Evolutionary conservation across 2,113 vertebrate genomes (phyloP), one percentile per base, ranked within the genome.

Genomic region (Gulo gulo): DNA sequence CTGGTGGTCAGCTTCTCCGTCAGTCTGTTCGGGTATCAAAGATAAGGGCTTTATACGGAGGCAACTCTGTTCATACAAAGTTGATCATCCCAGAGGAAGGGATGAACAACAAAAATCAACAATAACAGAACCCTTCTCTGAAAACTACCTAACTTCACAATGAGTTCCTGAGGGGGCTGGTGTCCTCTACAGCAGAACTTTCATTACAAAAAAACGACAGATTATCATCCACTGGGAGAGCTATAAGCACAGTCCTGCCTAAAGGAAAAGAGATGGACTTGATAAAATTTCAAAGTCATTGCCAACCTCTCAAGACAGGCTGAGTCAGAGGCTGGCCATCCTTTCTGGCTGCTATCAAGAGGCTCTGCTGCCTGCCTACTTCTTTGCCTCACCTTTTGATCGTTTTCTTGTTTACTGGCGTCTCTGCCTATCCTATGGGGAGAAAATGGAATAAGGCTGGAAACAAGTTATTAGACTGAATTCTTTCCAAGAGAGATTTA

Each of bases 251-350:
- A 82, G 21, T 50, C 39, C 39, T 85, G 71, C 50, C 81, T 90
- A 91, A 85, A 91, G 76, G 39, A 80, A 95, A 92, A 88, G 67
- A 97, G 84, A 97, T 34, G 16, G 24, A 85, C 84, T 57, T 18
- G 83, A 91, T 94, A 97, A 84, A 95, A 91, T 92, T 71, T 90
- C 86, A 90, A 93, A 92, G 67, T 88, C 74, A 96, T 82, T 57
- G 20, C 20, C 84, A 94, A 91, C 39, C n/a, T 91, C 84, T 74
- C 0, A 2, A 94, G 84, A 71, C 31, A 81, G 47, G 8, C 91
- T 90, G 92, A 94, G 90, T 94, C 91, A 97, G 76, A 92, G 91
- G 9, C 59, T 69, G 52, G 36, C 76, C 57, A 15, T 71, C 45
- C 63, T 36, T 6, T 69, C 67, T 57, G 14, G 8, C 2, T 59